These are phyloP conservation scores for Gisinianus flammeolus DNA, from an alignment of 2,888 invertebrate species.

Conservation along the genomic window DNA sequence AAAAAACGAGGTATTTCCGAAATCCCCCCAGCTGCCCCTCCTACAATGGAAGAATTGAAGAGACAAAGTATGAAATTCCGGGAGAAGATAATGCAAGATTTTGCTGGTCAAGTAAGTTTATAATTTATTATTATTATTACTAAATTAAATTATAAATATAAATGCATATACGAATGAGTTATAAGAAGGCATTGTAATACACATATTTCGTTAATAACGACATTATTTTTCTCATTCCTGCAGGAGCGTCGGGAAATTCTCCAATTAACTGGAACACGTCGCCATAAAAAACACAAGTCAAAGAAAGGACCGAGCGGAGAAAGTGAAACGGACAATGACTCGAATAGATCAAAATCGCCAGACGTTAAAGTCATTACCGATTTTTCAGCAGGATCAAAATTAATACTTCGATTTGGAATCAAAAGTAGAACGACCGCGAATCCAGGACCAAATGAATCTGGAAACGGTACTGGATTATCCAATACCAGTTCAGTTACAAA, in stretches of 20 bases:
- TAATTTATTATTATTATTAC: no score
- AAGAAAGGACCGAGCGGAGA: conserved; percentile 65
- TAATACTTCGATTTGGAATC: conserved; percentile 73
- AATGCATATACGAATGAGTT: no score
- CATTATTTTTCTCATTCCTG: no score
- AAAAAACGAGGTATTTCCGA: conserved; percentile 71
- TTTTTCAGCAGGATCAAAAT: conserved; percentile 67
- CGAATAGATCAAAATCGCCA: conserved; percentile 49
- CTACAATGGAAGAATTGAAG: conserved; percentile 79
- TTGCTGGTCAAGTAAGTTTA: no score
- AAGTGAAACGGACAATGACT: conserved; percentile 66
- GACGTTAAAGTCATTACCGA: conserved; percentile 56
- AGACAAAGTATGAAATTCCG: conserved; percentile 88
- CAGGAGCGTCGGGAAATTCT: conserved; percentile 66
- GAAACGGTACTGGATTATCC: not conserved
- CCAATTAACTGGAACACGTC: conserved; percentile 49
- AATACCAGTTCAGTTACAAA: conserved; percentile 1
- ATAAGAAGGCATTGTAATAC: no score
- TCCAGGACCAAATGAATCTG: conserved; percentile 48
- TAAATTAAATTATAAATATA: no score
- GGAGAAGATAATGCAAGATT: conserved; percentile 81
- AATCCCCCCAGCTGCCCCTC: conserved; percentile 60
- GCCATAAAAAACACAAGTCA: conserved; percentile 62
- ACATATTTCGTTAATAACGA: no score
- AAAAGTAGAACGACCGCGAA: conserved; percentile 63